These are phyloP conservation scores for Xestia c-nigrum DNA, from an alignment of 2,888 invertebrate species.

Conservation along the genomic window DNA sequence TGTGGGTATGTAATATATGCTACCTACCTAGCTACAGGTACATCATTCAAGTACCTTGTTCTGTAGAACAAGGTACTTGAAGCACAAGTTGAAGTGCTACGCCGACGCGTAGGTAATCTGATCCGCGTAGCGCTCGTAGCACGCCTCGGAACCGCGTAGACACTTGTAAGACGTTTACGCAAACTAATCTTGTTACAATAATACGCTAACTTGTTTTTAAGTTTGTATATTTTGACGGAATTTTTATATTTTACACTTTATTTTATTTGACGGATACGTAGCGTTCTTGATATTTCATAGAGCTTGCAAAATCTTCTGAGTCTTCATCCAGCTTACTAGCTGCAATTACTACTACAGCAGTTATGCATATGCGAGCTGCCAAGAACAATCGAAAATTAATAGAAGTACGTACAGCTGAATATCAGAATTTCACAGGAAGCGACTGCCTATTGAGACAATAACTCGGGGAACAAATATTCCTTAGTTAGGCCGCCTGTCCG, in stretches of 20 bases:
- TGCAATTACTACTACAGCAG: neutral
- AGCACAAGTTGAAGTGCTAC: conserved; percentile 46
- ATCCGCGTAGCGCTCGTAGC: conserved; percentile 59
- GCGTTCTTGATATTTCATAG: neutral
- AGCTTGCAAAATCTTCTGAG: neutral
- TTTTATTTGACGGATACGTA: neutral
- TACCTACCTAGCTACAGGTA: conserved; percentile 28
- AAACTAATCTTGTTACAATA: conserved; percentile 39
- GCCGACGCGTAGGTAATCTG: conserved; percentile 51
- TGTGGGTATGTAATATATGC: conserved; percentile 34
- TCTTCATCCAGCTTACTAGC: no score
- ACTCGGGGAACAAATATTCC: conserved; percentile 31
- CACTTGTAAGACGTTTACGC: conserved; percentile 45
- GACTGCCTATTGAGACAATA: conserved; percentile 16
- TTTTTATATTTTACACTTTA: neutral
- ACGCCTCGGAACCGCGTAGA: conserved; percentile 43
- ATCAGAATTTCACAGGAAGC: conserved; percentile 7
- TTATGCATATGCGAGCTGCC: neutral
- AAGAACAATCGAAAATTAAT: neutral
- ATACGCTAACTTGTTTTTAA: conserved; percentile 5
- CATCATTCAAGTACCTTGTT: no score
- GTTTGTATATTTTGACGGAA: neutral
- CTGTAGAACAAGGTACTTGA: conserved; percentile 33
- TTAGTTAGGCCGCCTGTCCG: conserved; percentile 20
- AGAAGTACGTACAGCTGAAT: conserved; percentile 1